Evolutionary conservation across 2,797 vertebrate species (phyloP), one percentile per base, ranked within the genome.

Genomic region (Gambelia wislizenii): DNA sequence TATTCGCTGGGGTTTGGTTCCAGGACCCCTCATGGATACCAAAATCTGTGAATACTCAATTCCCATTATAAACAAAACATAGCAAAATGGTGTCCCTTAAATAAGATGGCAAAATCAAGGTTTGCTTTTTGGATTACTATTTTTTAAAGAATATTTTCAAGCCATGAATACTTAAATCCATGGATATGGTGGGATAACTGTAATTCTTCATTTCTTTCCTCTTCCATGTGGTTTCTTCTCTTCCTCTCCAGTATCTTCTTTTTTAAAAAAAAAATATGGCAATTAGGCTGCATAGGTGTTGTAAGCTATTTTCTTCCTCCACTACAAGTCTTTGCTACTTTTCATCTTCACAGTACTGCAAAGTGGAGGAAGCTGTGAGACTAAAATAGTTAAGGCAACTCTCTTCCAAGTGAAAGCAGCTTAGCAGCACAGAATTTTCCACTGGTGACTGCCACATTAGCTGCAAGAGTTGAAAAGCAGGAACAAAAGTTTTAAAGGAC

Each of bases 381-480:
- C 59, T 36, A 91, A 82, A 91, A 91, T 91, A 92, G 92, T 83
- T 88, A 92, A 88, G 86, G 78, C 72, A 90, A 80, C 0, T 94
- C 91, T 81, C 78, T 79, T 93, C 92, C 59, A 47, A 85, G 75
- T 89, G 33, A 77, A 81, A 91, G 83, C 92, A 92, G 90, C 90
- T 91, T 91, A 70, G 89, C 80, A 90, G 88, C 75, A 89, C 16
- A 70, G 87, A 89, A 81, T 10, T 20, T 78, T 94, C 93, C 86
- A 90, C 49, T 77, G 49, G 80, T 69, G 22, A 76, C 49, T 47
- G 27, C 14, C n/a, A 20, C 18, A 76, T 85, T 83, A 86, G 56
- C 74, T 25, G 54, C 64, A 82, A 30, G 20, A 82, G 42, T 77
- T 90, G 61, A 84, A 74, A 87, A 39, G 14, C 18, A n/a, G 39